These are phyloP conservation scores for Caenorhabditis sp. DNA, from an alignment of 2,888 invertebrate genomes.

Conservation along the genomic window DNA sequence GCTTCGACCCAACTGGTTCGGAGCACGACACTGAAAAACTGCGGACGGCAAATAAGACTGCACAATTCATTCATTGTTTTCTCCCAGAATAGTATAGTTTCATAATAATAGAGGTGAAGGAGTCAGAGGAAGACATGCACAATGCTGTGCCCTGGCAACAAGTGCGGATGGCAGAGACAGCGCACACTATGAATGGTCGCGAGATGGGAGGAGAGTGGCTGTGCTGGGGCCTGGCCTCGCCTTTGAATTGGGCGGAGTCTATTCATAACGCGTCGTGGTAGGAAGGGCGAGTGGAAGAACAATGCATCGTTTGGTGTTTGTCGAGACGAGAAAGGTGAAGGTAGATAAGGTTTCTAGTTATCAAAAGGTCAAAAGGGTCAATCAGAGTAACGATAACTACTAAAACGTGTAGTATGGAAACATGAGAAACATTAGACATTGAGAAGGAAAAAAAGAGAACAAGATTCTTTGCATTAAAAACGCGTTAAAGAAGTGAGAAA, in stretches of 20 bases:
- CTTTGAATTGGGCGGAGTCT: conserved; percentile 44
- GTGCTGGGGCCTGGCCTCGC: conserved; percentile 55
- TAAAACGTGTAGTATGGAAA: no score
- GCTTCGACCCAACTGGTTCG: conserved; percentile 62
- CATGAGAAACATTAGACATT: no score
- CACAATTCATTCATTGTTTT: no score
- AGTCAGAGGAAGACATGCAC: neutral
- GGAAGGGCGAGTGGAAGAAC: no score
- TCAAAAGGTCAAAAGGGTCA: conserved; percentile 4
- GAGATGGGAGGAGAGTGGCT: neutral
- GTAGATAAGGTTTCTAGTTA: conserved; percentile 4
- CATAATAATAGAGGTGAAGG: no score
- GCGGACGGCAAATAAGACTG: conserved; percentile 45
- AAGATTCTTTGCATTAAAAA: no score
- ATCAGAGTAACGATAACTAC: no score
- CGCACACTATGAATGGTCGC: conserved; percentile 59
- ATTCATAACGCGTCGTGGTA: conserved; percentile 54
- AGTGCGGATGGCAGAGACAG: conserved; percentile 28
- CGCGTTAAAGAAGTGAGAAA: neutral
- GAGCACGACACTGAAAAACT: conserved; percentile 67
- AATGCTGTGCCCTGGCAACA: conserved; percentile 14
- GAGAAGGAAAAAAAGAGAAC: no score
- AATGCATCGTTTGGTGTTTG: no score
- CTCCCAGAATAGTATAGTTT: conserved; percentile 10
- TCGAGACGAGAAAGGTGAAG: no score